Percentiles rank a stretch among this genome's conserved stretches.
Evolutionary conservation across 2,888 invertebrate species (phyloP).

Genomic region (Melieria picta): DNA sequence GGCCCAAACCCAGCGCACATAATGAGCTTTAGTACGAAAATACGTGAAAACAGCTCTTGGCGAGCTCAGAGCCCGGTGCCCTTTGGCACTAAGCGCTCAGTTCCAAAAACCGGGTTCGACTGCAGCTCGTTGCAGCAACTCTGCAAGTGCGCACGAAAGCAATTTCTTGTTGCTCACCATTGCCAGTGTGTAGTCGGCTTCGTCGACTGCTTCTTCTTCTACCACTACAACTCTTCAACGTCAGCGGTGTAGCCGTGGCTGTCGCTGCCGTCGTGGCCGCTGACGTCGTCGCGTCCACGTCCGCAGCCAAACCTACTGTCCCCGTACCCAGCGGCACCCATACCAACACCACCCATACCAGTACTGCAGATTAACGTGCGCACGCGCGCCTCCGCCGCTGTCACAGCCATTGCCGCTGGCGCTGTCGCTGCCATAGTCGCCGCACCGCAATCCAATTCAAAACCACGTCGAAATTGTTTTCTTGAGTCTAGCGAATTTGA

Average conservation of each 20-base stretch:
- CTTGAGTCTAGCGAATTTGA: slow-evolving; percentile 46
- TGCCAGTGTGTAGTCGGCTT: too few species aligned
- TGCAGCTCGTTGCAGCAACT: too few species aligned
- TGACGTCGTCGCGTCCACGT: slow-evolving; percentile 21
- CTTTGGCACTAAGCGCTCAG: too few species aligned
- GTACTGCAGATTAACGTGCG: not conserved
- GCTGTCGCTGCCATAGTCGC: slow-evolving; percentile 39
- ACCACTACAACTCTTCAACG: not conserved
- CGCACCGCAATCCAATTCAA: slow-evolving; percentile 9
- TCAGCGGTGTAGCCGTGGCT: slow-evolving; percentile 37
- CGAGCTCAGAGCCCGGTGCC: too few species aligned
- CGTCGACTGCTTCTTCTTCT: too few species aligned
- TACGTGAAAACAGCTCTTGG: too few species aligned
- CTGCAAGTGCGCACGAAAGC: too few species aligned
- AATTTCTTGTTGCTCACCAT: too few species aligned
- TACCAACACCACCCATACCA: slow-evolving; percentile 33
- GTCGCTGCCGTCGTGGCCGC: slow-evolving; percentile 35
- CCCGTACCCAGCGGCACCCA: slow-evolving; percentile 30
- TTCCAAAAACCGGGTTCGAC: too few species aligned
- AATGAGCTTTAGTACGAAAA: too few species aligned
- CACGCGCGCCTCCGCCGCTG: not conserved
- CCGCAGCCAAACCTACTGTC: slow-evolving; percentile 17
- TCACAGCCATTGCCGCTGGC: slow-evolving; percentile 26
- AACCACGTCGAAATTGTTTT: slow-evolving; percentile 46
- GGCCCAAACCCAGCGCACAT: too few species aligned